Evolutionary conservation across 2,113 vertebrate genomes (phyloP).

Genomic region (Phyllostomus discolor): DNA sequence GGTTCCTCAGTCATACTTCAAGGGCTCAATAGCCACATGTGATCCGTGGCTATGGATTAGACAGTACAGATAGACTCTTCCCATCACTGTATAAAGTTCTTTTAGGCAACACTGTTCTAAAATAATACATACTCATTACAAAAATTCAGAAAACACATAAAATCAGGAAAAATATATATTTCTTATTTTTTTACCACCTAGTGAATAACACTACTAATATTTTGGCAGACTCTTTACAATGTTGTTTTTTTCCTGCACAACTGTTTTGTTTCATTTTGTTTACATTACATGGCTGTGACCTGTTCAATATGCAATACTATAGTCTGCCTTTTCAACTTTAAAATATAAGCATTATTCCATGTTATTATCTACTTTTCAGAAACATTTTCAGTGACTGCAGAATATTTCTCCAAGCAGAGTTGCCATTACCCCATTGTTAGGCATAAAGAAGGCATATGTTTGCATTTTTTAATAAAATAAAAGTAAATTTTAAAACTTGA

Average conservation of each 20-base stretch:
- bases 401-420: not conserved
- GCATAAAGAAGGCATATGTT: not conserved
- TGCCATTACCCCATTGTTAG: not conserved
- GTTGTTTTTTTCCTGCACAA: not conserved
- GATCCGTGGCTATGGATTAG: not conserved
- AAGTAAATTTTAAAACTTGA: not conserved
- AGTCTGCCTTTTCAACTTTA: not conserved
- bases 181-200: not conserved
- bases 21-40: not conserved
- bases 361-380: not conserved
- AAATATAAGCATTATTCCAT: not conserved
- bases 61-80: not conserved
- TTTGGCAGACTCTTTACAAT: not conserved
- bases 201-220: not conserved
- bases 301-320: not conserved
- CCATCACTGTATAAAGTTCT: not conserved
- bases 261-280: slow-evolving; percentile 5
- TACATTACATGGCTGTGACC: not conserved
- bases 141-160: not conserved
- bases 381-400: not conserved
- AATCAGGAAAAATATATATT: not conserved
- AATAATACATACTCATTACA: not conserved
- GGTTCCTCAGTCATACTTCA: not conserved
- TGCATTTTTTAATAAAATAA: not conserved
- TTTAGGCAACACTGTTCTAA: not conserved